Percentiles rank a stretch among this genome's conserved stretches.
phyloP scores from a whole-genome alignment of 2,888 invertebrate genomes.

The Alsophila aescularia region DNA sequence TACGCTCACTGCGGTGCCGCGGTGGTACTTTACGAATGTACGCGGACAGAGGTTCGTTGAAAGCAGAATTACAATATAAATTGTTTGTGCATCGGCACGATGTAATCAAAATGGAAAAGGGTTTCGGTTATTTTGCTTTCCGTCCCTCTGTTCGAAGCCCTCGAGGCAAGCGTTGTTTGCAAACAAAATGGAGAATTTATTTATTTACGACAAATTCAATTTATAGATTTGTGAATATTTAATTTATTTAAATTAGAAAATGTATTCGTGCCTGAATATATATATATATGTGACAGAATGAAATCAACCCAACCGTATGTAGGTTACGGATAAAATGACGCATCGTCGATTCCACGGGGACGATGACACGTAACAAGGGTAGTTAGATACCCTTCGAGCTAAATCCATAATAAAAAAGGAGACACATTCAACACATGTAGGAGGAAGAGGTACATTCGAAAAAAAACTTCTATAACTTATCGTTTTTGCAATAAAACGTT shows the following conservation, averaged over 20 bases:
- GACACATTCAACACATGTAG: no score
- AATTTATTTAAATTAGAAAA: constrained; percentile 21
- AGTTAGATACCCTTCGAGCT: no score
- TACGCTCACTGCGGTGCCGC: not conserved
- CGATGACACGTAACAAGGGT: not conserved
- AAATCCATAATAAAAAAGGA: no score
- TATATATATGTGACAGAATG: constrained; percentile 12
- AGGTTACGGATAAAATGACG: not conserved
- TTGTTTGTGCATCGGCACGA: constrained; percentile 17
- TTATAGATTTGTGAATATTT: constrained; percentile 14
- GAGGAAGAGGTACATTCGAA: no score
- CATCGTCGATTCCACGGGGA: not conserved
- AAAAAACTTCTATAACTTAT: no score
- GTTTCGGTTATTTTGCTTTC: constrained; percentile 14
- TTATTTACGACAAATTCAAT: constrained; percentile 16
- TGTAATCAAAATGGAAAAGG: constrained; percentile 20
- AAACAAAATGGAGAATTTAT: constrained; percentile 12
- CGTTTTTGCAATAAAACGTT: no score
- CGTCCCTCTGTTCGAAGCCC: constrained; percentile 2
- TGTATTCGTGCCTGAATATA: constrained; percentile 6
- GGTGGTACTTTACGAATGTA: not conserved
- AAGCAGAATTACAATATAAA: constrained; percentile 12
- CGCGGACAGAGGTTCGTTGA: not conserved
- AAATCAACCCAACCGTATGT: not conserved
- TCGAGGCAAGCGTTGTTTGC: not conserved